These are phyloP conservation scores for Hemicentrotus pulcherrimus DNA, from an alignment of 35 echinoderm and acorn worm species.

Conservation along the genomic window DNA sequence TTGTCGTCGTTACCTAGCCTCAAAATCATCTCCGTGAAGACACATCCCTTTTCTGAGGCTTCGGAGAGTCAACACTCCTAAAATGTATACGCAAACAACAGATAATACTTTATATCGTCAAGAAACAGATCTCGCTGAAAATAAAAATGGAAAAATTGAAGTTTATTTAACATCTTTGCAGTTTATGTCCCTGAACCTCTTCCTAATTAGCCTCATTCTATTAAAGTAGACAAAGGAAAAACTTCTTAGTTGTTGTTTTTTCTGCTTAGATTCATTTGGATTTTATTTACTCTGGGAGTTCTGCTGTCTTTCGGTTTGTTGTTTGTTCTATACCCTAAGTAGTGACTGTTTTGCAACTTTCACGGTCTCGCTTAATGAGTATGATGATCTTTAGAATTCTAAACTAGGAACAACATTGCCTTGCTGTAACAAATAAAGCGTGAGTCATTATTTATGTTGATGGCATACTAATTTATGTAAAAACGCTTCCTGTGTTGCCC, in stretches of 20 bases:
- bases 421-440: not conserved
- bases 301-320: not conserved
- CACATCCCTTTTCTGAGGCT: not conserved
- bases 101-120: not conserved
- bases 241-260: not conserved
- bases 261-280: not conserved
- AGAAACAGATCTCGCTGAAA: not conserved
- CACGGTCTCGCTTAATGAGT: not conserved
- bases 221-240: not conserved
- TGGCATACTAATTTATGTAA: not conserved
- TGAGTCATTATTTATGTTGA: constrained; percentile 4
- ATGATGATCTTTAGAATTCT: no score
- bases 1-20: not conserved
- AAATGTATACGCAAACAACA: not conserved
- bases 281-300: not conserved
- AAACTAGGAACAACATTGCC: no score
- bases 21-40: not conserved
- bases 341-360: not conserved
- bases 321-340: not conserved
- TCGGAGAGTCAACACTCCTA: not conserved
- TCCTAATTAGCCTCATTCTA: not conserved
- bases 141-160: not conserved
- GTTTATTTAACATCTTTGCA: not conserved
- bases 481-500: not conserved
- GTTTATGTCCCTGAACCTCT: not conserved